Base-by-base conservation (phyloP, 2,888 invertebrate species). In the Macaria notata region DNA sequence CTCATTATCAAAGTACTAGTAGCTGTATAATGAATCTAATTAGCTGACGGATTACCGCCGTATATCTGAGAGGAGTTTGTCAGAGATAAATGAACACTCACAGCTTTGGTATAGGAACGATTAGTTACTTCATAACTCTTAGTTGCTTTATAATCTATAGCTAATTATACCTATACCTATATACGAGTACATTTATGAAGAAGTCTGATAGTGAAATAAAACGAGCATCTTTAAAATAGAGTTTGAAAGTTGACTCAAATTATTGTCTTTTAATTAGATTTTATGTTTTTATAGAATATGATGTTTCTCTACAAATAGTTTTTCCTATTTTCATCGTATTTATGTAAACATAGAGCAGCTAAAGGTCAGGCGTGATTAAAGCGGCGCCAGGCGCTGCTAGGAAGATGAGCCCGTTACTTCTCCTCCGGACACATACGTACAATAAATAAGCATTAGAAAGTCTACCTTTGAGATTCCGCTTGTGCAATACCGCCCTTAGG, bases 401-500 rank as follows among this genome's bases (percentile, higher is more conserved):
- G 70, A 73, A 74, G 78, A 80, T 69, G 73, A 70, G 62, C 66
- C 65, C 63, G 72, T 69, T 64, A 68, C 63, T 73, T 73, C 75
- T 69, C 71, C 66, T 65, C 59, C 49, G 59, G 54, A 43, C 56
- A 55, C 39, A 68, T 65, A 62, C 55, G 67, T 71, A 76, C 75
- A 72, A 74, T 78, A 76, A 78, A 76, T 76, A 71, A 74, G 66
- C 68, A 72, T 73, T 79, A 80, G 83, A 80, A 81, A 81, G 81
- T 74, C 61, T 60, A 62, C 65, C 70, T 69, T 69, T 50, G 57
- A 61, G 4, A 54, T 64, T 61, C 59, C 57, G 68, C 74, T 78
- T 79, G 81, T 81, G 83, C 79, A 81, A 81, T 84, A 81, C 82
- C 75, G 78, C 81, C 83, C 82, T 84, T 80, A 79, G 49, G 46